phyloP scores from a whole-genome alignment of 92 coral and sea anemone species.

The Palythoa heliodiscus region DNA sequence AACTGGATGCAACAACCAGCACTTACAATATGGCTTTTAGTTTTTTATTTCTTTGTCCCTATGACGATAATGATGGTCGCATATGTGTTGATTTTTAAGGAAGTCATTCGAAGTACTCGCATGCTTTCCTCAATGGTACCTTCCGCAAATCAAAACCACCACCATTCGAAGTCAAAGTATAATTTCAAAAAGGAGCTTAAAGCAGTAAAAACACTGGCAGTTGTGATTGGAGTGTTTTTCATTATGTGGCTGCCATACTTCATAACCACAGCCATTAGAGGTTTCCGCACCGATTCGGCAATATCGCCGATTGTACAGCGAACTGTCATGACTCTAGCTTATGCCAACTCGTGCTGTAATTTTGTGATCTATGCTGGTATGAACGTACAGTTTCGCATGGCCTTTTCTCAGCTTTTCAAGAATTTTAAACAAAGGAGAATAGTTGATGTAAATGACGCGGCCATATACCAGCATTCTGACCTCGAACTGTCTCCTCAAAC shows the following conservation, averaged over 20 bases:
- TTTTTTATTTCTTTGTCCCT: conserved; percentile 73
- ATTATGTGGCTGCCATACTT: conserved; percentile 95
- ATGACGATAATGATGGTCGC: conserved; percentile 71
- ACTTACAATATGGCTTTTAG: conserved; percentile 64
- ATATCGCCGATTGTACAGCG: conserved; percentile 67
- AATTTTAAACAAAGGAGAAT: conserved; percentile 40
- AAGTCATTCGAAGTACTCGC: conserved; percentile 73
- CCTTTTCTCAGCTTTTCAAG: conserved; percentile 65
- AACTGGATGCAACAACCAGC: conserved; percentile 74
- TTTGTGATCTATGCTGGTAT: conserved; percentile 87
- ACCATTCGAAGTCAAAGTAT: conserved; percentile 24
- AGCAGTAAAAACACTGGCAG: conserved; percentile 85
- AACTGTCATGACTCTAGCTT: conserved; percentile 65
- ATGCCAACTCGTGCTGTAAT: conserved; percentile 86
- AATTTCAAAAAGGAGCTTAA: conserved; percentile 73
- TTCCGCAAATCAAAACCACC: conserved; percentile 8
- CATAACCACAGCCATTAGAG: conserved; percentile 75
- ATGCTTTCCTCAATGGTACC: conserved; percentile 61
- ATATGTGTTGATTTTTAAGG: conserved; percentile 73
- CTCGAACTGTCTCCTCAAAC: conserved; percentile 12
- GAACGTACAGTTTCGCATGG: conserved; percentile 78
- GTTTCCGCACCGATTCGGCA: conserved; percentile 55
- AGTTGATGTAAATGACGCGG: neutral
- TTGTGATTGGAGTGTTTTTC: conserved; percentile 87
- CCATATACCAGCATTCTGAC: neutral